Evolutionary conservation across 2,113 vertebrate species (phyloP).

Genomic region (Bombycilla garrulus): DNA sequence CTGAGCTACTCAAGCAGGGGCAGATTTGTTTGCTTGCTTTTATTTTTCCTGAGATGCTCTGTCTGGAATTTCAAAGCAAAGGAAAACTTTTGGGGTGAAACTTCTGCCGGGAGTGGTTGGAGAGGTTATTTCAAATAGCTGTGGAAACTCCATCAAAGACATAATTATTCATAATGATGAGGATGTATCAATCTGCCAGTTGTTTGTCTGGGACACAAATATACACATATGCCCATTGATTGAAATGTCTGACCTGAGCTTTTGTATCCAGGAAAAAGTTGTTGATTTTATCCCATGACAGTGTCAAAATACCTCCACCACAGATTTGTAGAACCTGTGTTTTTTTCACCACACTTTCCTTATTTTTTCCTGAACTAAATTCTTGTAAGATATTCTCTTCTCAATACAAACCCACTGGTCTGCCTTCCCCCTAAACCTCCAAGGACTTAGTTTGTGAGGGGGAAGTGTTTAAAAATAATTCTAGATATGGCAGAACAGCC

Average conservation of each 20-base stretch:
- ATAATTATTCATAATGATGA: background rate
- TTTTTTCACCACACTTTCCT: slow-evolving; percentile 1
- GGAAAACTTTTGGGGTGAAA: background rate
- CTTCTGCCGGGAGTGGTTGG: background rate
- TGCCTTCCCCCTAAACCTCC: slow-evolving; percentile 25
- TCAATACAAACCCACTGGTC: background rate
- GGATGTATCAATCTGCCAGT: background rate
- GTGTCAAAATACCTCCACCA: background rate
- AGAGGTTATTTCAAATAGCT: background rate
- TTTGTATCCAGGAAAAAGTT: slow-evolving; percentile 12
- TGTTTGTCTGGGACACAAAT: background rate
- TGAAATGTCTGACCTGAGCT: background rate
- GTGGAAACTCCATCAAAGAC: background rate
- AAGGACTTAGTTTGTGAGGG: slow-evolving; percentile 11
- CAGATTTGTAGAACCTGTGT: background rate
- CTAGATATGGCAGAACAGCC: slow-evolving; percentile 38
- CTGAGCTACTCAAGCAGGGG: background rate
- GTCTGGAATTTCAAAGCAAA: slow-evolving; percentile 1
- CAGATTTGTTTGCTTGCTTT: background rate
- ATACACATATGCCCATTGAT: background rate
- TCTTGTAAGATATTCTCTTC: background rate
- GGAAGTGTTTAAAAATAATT: slow-evolving; percentile 68
- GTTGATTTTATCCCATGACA: background rate
- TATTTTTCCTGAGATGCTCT: background rate
- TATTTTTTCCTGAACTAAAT: slow-evolving; percentile 54